A percentile compares a stretch with the other conserved stretches of the same genome.
Conservation (phyloP, 2,113 vertebrate genomes). For the Romanogobio albipinnatus region DNA sequence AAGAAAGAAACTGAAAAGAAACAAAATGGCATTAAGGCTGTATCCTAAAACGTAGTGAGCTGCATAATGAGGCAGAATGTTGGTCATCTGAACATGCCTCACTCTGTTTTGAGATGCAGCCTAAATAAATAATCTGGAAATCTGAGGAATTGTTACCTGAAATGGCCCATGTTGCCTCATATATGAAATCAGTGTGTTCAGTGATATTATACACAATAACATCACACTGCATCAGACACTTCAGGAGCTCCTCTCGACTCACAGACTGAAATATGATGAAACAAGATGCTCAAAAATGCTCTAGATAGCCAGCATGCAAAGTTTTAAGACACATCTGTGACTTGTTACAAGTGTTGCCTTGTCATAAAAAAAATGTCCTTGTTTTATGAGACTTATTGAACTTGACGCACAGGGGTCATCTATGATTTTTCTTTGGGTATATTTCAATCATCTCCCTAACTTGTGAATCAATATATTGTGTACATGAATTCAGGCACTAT, state of each 20-base stretch:
- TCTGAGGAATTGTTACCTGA: slow-evolving; percentile 73
- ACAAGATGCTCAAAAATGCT: neutral
- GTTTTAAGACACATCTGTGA: neutral
- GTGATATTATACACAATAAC: slow-evolving; percentile 90
- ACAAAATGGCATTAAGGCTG: neutral
- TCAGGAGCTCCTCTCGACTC: slow-evolving; percentile 75
- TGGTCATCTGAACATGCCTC: neutral
- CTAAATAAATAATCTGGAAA: neutral
- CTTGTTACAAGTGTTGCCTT: neutral
- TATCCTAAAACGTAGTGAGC: neutral
- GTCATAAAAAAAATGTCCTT: neutral
- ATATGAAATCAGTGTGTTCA: slow-evolving; percentile 76
- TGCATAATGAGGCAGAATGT: neutral
- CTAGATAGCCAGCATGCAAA: neutral
- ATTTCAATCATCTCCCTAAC: no score
- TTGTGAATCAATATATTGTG: no score
- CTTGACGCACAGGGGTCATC: neutral
- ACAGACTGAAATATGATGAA: slow-evolving; percentile 65
- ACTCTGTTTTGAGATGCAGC: neutral
- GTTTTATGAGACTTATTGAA: neutral
- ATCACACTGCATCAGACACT: slow-evolving; percentile 83
- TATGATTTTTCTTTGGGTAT: no score
- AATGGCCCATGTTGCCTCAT: slow-evolving; percentile 88
- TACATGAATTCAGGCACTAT: no score
- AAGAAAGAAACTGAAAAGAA: neutral